These are phyloP conservation scores for Morone saxatilis DNA, from an alignment of 2,113 vertebrate species.

Conservation along the genomic window DNA sequence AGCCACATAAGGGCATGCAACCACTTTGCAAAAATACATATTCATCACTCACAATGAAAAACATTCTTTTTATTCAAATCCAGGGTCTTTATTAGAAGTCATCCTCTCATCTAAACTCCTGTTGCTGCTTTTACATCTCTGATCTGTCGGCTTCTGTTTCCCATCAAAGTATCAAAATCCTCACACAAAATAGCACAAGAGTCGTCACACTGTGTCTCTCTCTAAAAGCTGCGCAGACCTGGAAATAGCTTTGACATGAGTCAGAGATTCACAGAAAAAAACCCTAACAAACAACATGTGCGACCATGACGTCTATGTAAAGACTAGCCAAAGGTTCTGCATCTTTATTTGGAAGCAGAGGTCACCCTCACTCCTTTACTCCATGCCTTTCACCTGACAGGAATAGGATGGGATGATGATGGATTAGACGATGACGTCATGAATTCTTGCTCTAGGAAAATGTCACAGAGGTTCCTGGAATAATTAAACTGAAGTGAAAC, in stretches of 20 bases:
- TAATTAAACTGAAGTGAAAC: not conserved
- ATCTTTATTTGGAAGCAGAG: constrained; percentile 54
- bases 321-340: constrained; percentile 19
- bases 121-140: constrained; percentile 10
- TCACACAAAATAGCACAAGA: not conserved
- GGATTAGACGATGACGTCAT: constrained; percentile 62
- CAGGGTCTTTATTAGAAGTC: constrained; percentile 1
- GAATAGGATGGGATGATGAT: constrained; percentile 56
- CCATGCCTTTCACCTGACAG: constrained; percentile 30
- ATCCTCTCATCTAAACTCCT: constrained; percentile 19
- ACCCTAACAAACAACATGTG: constrained; percentile 20
- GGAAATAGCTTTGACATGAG: constrained; percentile 19
- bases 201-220: not conserved
- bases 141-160: not conserved
- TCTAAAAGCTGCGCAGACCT: not conserved
- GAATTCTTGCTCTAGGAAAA: constrained; percentile 42
- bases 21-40: constrained; percentile 7
- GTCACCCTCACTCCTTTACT: constrained; percentile 30
- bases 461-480: constrained; percentile 17
- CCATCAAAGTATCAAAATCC: constrained; percentile 16
- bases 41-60: constrained; percentile 2
- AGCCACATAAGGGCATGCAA: not conserved
- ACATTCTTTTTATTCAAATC: constrained; percentile 11
- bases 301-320: not conserved
- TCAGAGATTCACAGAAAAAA: constrained; percentile 15